These are phyloP conservation scores for Caradrina clavipalpis DNA, from an alignment of 2,888 invertebrate genomes.

Conservation along the genomic window DNA sequence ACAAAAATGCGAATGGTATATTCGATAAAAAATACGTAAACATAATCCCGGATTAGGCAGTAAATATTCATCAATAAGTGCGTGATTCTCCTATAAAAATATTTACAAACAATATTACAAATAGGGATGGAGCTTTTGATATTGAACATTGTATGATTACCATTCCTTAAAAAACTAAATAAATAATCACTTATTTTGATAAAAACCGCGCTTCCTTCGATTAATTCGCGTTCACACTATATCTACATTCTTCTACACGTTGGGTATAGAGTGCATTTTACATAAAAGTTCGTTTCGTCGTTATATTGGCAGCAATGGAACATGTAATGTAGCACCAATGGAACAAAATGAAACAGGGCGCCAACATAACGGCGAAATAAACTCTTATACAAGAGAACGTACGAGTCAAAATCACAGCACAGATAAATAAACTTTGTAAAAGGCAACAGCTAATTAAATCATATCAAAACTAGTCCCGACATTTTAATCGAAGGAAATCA, in stretches of 20 bases:
- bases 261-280: slow-evolving; percentile 1
- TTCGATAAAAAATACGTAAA: slow-evolving; percentile 24
- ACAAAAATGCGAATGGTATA: slow-evolving; percentile 61
- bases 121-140: slow-evolving; percentile 47
- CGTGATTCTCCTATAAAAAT: slow-evolving; percentile 30
- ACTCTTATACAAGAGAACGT: slow-evolving; percentile 39
- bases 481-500: slow-evolving; percentile 53
- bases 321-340: neutral
- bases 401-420: slow-evolving; percentile 54
- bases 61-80: slow-evolving; percentile 18
- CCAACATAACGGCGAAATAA: neutral
- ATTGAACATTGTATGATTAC: slow-evolving; percentile 66
- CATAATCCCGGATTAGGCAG: slow-evolving; percentile 16
- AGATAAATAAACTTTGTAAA: slow-evolving; percentile 50
- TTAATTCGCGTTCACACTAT: slow-evolving; percentile 43
- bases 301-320: neutral
- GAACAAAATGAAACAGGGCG: neutral
- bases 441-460: slow-evolving; percentile 42
- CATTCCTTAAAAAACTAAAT: slow-evolving; percentile 77
- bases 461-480: slow-evolving; percentile 41
- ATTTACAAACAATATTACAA: slow-evolving; percentile 59
- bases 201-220: slow-evolving; percentile 70
- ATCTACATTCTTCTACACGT: slow-evolving; percentile 37
- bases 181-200: slow-evolving; percentile 76
- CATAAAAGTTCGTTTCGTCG: neutral